Percentiles rank a stretch among this genome's conserved stretches.
phyloP scores from a whole-genome alignment of 2,113 vertebrate species.

The Cochlearius cochlearius region DNA sequence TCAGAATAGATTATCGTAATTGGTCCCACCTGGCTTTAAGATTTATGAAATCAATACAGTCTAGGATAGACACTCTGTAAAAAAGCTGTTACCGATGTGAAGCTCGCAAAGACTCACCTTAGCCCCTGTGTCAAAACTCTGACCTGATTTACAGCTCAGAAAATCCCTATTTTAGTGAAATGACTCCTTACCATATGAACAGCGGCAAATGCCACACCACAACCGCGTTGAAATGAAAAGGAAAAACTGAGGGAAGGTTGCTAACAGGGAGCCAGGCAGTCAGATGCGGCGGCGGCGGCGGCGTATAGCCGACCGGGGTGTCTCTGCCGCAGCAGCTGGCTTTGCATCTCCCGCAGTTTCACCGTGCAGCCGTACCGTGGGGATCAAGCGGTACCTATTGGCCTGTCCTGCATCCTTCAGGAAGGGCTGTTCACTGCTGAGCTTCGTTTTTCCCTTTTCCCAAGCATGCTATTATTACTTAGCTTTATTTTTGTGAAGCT shows the following conservation, averaged over 20 bases:
- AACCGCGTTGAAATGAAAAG: not conserved
- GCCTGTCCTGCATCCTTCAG: not conserved
- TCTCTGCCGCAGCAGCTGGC: not conserved
- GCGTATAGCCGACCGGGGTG: not conserved
- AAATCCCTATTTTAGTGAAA: not conserved
- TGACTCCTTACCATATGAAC: not conserved
- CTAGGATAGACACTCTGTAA: not conserved
- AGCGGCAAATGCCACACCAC: not conserved
- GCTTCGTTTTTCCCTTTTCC: not conserved
- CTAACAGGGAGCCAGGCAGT: not conserved
- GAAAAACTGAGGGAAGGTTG: not conserved
- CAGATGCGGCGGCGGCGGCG: not conserved
- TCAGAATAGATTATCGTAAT: not conserved
- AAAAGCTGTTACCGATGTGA: not conserved
- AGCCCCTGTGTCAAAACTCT: not conserved
- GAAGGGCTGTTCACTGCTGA: not conserved
- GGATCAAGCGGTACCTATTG: not conserved
- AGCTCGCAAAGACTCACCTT: not conserved
- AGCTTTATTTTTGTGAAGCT: not conserved
- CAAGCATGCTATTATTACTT: not conserved
- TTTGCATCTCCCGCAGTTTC: not conserved
- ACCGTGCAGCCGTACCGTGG: accelerated
- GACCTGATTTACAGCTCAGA: constrained; percentile 2
- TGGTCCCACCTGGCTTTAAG: not conserved
- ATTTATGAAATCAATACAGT: not conserved